A percentile compares a stretch with the other conserved stretches of the same genome.
Conservation (phyloP, 2,797 vertebrate species). For the Pelobates cultripes region DNA sequence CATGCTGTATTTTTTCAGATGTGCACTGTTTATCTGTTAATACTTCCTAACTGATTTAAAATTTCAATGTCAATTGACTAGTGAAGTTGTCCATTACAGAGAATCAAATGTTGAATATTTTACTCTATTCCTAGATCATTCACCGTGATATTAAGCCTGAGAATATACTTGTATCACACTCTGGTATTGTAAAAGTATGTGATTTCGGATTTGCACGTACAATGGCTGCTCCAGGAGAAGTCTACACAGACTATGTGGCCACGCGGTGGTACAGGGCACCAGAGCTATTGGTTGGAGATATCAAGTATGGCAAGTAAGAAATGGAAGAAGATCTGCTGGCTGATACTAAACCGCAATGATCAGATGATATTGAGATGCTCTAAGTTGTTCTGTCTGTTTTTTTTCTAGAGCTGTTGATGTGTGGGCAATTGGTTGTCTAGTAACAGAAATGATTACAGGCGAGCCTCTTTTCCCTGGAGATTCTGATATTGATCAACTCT, state of each 20-base stretch:
- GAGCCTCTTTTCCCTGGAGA: conserved; percentile 88
- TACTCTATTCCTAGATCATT: conserved; percentile 76
- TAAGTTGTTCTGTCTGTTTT: conserved; percentile 5
- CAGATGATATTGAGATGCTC: neutral
- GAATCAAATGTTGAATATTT: neutral
- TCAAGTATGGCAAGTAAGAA: conserved; percentile 87
- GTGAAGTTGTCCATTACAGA: too few relatives aligned
- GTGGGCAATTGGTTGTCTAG: conserved; percentile 86
- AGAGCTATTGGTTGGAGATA: conserved; percentile 87
- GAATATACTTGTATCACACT: conserved; percentile 86
- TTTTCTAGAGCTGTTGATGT: conserved; percentile 83
- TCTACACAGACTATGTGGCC: conserved; percentile 88
- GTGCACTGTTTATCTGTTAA: too few relatives aligned
- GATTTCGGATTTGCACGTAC: conserved; percentile 90
- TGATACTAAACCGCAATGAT: neutral
- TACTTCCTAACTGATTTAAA: too few relatives aligned
- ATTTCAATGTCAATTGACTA: too few relatives aligned
- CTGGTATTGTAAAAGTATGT: conserved; percentile 85
- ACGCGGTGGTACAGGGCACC: conserved; percentile 92
- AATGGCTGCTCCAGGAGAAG: conserved; percentile 74
- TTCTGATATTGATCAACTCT: conserved; percentile 89
- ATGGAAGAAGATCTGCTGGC: neutral
- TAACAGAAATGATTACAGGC: conserved; percentile 86
- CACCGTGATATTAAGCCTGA: conserved; percentile 92
- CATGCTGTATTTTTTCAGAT: too few relatives aligned